Conservation (phyloP, 2,113 vertebrate species). For the Muscicapa adusta region DNA sequence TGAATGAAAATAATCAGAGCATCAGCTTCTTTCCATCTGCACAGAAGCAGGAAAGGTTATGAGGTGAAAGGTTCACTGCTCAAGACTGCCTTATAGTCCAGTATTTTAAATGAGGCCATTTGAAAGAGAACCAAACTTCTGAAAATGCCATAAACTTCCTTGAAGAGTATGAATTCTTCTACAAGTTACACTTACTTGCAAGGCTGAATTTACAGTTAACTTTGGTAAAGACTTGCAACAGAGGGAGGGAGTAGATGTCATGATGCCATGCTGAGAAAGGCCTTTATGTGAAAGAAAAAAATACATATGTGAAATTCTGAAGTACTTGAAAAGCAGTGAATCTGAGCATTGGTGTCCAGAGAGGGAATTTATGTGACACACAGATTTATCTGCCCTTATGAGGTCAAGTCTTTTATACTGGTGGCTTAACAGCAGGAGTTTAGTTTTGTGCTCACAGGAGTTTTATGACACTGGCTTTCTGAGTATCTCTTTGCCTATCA, state of each 20-base stretch:
- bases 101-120: neutral
- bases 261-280: neutral
- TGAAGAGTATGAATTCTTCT: neutral
- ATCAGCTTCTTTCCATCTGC: neutral
- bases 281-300: neutral
- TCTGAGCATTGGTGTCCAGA: neutral
- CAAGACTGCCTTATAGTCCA: neutral
- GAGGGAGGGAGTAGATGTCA: neutral
- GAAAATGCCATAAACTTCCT: neutral
- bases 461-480: neutral
- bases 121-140: neutral
- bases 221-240: neutral
- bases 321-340: neutral
- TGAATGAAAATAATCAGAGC: conserved; percentile 17
- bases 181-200: neutral
- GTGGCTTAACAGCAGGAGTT: neutral
- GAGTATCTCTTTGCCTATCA: neutral
- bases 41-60: neutral
- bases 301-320: neutral
- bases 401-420: neutral
- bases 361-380: neutral
- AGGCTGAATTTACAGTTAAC: neutral
- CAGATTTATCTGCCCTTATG: neutral
- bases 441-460: neutral
- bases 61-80: neutral